Conservation (phyloP, 1,140 invertebrate genomes). For the Brachionus koreanus region DNA sequence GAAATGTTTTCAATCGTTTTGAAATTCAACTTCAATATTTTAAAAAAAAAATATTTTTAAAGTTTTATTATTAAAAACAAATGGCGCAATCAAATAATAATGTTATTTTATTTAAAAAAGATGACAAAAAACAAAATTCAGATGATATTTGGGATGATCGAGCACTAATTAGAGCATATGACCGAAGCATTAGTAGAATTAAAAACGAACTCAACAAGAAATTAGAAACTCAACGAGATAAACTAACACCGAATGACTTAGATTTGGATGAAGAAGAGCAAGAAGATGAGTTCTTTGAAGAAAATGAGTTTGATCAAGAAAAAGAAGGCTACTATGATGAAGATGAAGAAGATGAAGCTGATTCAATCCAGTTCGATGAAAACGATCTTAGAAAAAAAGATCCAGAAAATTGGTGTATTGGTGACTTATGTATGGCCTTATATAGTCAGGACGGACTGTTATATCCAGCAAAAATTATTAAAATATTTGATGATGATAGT, state of each 20-base stretch:
- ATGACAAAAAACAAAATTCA: not conserved
- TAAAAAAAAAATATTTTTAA: not conserved
- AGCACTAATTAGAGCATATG: constrained; percentile 31
- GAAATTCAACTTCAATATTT: not conserved
- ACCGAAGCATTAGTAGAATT: not conserved
- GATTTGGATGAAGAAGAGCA: constrained; percentile 17
- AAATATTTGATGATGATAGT: not conserved
- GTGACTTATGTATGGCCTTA: constrained; percentile 4
- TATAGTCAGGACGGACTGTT: constrained; percentile 16
- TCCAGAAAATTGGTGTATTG: not conserved
- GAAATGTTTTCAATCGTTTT: no score
- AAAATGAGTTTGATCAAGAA: constrained; percentile 10
- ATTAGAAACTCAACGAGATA: not conserved
- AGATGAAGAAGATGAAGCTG: not conserved
- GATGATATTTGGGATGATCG: constrained; percentile 40
- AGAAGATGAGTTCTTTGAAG: not conserved
- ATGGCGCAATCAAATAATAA: not conserved
- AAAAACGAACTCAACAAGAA: not conserved
- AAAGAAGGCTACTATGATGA: constrained; percentile 34
- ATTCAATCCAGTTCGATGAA: not conserved
- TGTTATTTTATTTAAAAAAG: not conserved
- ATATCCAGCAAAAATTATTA: constrained; percentile 22
- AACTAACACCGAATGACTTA: not conserved
- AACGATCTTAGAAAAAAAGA: constrained; percentile 10
- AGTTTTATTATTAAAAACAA: not conserved